Conservation (phyloP, 2,888 invertebrate genomes). For the Periphyllus acericola region DNA sequence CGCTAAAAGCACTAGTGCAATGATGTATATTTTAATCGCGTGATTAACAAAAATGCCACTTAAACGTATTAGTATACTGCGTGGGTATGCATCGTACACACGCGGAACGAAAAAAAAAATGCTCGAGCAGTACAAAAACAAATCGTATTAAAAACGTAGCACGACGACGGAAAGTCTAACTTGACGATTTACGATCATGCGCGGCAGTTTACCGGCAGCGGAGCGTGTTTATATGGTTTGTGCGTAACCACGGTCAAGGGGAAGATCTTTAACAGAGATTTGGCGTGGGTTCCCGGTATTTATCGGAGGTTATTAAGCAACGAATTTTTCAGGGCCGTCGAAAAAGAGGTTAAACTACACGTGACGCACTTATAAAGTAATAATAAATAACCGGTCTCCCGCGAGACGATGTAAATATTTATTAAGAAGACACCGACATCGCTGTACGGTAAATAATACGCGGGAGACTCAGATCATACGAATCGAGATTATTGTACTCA, state of each 20-base stretch:
- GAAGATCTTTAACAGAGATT: slow-evolving; percentile 1
- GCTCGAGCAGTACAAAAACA: not conserved
- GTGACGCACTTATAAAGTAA: no score
- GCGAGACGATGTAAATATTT: no score
- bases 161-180: not conserved
- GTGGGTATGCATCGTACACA: not conserved
- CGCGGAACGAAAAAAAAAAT: not conserved
- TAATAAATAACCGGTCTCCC: no score
- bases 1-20: not conserved
- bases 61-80: not conserved
- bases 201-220: not conserved
- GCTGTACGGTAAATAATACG: no score
- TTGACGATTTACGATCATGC: not conserved
- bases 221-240: not conserved
- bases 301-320: not conserved
- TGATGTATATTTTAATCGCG: not conserved
- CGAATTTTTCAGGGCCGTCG: not conserved
- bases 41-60: not conserved
- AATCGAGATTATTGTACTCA: no score
- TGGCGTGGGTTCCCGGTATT: not conserved
- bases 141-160: not conserved
- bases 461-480: no score
- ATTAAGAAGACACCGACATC: no score
- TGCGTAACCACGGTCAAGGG: not conserved
- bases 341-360: not conserved